These are phyloP conservation scores for Caenorhabditis remanei DNA, from an alignment of 1,140 invertebrate genomes.

Conservation along the genomic window DNA sequence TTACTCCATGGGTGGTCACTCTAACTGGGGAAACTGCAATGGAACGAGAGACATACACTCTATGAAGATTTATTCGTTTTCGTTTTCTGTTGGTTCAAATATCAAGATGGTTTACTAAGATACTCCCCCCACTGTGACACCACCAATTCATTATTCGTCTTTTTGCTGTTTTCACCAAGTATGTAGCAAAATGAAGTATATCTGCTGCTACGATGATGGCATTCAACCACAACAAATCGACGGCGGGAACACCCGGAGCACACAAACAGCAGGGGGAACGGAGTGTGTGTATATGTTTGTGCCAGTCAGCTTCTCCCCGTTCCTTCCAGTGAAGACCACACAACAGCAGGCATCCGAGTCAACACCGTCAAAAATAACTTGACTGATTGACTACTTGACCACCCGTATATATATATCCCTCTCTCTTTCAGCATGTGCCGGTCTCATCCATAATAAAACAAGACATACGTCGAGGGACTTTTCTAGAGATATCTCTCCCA, in stretches of 20 bases:
- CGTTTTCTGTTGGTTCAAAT: neutral
- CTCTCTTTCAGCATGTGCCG: neutral
- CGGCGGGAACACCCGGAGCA: slow-evolving; percentile 19
- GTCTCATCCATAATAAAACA: slow-evolving; percentile 50
- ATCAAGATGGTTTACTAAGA: slow-evolving; percentile 1
- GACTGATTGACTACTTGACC: neutral
- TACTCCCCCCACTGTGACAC: neutral
- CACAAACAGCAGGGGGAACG: slow-evolving; percentile 14
- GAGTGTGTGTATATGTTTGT: slow-evolving; percentile 50
- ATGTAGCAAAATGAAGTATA: slow-evolving; percentile 4
- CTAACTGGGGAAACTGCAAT: neutral
- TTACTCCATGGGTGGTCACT: slow-evolving; percentile 7
- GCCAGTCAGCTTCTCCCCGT: slow-evolving; percentile 4
- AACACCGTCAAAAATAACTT: slow-evolving; percentile 26
- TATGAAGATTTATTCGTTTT: slow-evolving; percentile 36
- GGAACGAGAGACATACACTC: slow-evolving; percentile 10
- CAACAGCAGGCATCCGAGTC: neutral
- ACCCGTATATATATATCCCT: neutral
- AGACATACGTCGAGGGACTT: neutral
- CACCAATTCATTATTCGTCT: neutral
- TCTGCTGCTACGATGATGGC: slow-evolving; percentile 25
- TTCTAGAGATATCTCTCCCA: neutral
- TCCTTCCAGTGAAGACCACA: slow-evolving; percentile 34
- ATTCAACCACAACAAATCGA: slow-evolving; percentile 54
- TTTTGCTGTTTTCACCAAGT: neutral